A percentile compares a stretch with the other conserved stretches of the same genome.
Evolutionary conservation across 2,113 vertebrate species (phyloP).

Genomic region (Gymnogyps californianus): DNA sequence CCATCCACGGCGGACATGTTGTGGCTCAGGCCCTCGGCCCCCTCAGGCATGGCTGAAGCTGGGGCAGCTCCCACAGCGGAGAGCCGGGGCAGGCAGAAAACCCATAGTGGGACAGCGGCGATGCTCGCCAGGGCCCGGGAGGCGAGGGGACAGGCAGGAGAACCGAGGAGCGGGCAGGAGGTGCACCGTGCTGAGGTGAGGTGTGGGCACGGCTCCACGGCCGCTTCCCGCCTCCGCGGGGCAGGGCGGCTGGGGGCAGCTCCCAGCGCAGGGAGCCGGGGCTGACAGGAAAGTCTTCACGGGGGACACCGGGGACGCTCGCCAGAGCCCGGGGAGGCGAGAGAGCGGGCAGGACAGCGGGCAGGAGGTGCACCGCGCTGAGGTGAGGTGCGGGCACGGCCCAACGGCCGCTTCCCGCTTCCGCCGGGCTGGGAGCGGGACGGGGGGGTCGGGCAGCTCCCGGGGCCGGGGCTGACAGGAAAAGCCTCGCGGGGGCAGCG

Average conservation of each 20-base stretch:
- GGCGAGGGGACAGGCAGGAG: not conserved
- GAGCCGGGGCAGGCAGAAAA: not conserved
- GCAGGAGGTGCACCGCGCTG: not conserved
- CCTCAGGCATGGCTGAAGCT: not conserved
- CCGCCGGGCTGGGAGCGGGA: not conserved
- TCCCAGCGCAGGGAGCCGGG: too few relatives aligned
- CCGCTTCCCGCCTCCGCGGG: not conserved
- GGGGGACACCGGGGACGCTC: not conserved
- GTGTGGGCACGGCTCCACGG: rapidly evolving
- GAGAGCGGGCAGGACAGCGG: not conserved
- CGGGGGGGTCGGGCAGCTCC: not conserved
- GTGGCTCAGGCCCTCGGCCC: not conserved
- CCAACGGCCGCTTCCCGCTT: not conserved
- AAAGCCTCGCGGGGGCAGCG: too few relatives aligned
- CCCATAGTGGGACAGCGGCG: rapidly evolving
- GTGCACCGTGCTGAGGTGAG: not conserved
- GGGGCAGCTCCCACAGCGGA: not conserved
- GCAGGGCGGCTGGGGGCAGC: not conserved
- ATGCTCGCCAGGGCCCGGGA: rapidly evolving
- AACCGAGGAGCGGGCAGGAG: not conserved
- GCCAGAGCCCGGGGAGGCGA: not conserved
- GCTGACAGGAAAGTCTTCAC: not conserved
- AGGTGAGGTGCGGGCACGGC: not conserved
- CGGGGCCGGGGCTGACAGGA: not conserved
- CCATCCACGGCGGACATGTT: rapidly evolving